Conservation (phyloP, 1,140 invertebrate genomes). For the Drosophila leontia region DNA sequence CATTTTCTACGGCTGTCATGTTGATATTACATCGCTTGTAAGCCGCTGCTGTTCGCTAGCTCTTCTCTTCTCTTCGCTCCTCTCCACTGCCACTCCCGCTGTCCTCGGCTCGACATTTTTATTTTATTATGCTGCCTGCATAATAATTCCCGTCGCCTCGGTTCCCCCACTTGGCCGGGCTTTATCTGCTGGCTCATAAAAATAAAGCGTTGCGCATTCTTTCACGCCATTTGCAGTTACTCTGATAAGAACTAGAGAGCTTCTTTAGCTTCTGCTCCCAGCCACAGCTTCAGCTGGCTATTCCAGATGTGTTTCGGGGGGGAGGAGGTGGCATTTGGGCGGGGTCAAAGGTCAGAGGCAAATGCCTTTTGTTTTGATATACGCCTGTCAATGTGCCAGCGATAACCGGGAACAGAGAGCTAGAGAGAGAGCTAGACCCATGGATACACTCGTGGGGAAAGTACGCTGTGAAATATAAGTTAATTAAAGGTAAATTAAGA, state of each 20-base stretch:
- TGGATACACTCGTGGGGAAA: not conserved
- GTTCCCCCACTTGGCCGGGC: constrained; percentile 35
- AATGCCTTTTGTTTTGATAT: constrained; percentile 79
- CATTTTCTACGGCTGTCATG: constrained; percentile 76
- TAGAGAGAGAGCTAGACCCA: not conserved
- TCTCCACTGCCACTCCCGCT: constrained; percentile 8
- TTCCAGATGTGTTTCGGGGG: constrained; percentile 7
- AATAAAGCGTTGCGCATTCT: constrained; percentile 83
- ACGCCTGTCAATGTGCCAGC: constrained; percentile 68
- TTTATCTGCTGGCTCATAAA: constrained; percentile 80
- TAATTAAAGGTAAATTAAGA: too few species aligned
- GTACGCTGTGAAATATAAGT: not conserved
- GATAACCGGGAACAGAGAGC: constrained; percentile 18
- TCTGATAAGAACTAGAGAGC: constrained; percentile 76
- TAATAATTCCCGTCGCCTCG: constrained; percentile 64
- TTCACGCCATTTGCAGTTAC: constrained; percentile 83
- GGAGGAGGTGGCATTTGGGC: not conserved
- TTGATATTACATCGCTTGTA: constrained; percentile 80
- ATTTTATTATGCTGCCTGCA: constrained; percentile 81
- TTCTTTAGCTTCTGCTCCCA: constrained; percentile 47
- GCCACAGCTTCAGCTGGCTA: constrained; percentile 6
- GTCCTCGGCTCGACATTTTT: constrained; percentile 64
- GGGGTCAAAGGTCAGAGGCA: constrained; percentile 73
- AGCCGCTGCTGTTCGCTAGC: constrained; percentile 40
- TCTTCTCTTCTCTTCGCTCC: not conserved